Percentiles rank a stretch among this genome's conserved stretches.
These are phyloP conservation scores for Loriculus beryllinus DNA, from an alignment of 2,797 vertebrate genomes.

Conservation along the genomic window DNA sequence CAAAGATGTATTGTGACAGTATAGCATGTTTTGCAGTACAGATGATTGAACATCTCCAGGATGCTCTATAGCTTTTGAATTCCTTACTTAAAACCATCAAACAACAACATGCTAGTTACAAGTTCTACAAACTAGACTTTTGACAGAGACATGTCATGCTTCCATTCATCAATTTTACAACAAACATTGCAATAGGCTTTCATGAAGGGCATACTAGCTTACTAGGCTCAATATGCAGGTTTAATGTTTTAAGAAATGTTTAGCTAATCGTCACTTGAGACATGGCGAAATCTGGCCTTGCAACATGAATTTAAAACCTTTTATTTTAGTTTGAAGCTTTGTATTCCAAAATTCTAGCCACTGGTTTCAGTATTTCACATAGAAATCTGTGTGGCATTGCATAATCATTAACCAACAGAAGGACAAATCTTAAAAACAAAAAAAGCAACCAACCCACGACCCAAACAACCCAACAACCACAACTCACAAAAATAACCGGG, in stretches of 20 bases:
- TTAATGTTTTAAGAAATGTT: neutral
- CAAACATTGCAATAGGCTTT: neutral
- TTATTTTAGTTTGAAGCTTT: neutral
- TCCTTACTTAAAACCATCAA: neutral
- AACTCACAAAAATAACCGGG: neutral
- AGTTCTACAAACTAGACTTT: neutral
- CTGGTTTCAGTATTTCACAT: neutral
- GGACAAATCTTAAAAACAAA: neutral
- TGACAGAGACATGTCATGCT: neutral
- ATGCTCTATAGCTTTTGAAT: neutral
- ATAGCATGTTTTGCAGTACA: neutral
- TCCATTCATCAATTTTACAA: neutral
- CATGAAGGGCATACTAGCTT: neutral
- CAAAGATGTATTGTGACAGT: neutral
- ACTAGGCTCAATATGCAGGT: neutral
- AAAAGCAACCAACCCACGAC: neutral
- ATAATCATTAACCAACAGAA: neutral
- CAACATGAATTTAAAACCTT: neutral
- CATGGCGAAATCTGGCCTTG: neutral
- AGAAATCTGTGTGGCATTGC: accelerated
- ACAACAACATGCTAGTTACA: neutral
- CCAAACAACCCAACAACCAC: neutral
- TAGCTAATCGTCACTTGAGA: neutral
- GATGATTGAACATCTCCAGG: neutral
- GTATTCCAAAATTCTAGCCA: neutral